phyloP scores from a whole-genome alignment of 2,797 vertebrate species.

The Danio tinwini region DNA sequence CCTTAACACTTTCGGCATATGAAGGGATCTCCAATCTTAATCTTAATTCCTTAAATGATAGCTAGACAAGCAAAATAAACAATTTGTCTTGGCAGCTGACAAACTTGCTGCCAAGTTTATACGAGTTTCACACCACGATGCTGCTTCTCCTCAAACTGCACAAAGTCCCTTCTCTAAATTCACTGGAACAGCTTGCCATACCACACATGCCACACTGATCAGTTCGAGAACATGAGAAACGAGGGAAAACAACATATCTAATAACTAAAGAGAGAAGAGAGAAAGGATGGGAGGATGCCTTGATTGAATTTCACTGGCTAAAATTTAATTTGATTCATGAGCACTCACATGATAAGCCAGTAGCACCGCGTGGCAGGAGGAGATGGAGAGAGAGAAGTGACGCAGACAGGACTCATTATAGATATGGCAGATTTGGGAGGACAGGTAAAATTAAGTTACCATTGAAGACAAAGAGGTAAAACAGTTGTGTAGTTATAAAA shows the following conservation, averaged over 20 bases:
- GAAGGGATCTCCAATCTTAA: not conserved
- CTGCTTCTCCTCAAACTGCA: conserved; percentile 4
- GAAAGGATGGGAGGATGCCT: conserved; percentile 4
- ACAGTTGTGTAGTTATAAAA: not conserved
- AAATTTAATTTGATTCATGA: conserved; percentile 61
- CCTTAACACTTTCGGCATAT: not conserved
- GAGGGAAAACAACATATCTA: conserved; percentile 41
- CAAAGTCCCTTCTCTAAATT: conserved; percentile 39
- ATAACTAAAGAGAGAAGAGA: conserved; percentile 26
- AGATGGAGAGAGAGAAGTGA: conserved; percentile 8
- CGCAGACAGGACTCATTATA: conserved; percentile 2
- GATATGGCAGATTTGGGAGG: not conserved
- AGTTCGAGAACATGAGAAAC: conserved; percentile 26
- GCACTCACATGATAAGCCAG: conserved; percentile 57
- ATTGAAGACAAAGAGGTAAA: not conserved
- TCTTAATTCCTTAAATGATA: too few relatives aligned
- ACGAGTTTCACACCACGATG: not conserved
- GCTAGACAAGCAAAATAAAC: conserved; percentile 1
- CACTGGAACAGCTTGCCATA: conserved; percentile 33
- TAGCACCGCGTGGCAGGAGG: conserved; percentile 24
- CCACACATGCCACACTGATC: conserved; percentile 45
- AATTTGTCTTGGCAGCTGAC: conserved; percentile 13
- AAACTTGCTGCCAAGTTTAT: not conserved
- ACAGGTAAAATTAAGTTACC: conserved; percentile 8
- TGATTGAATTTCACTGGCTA: conserved; percentile 56